Percentiles rank a stretch among this genome's conserved stretches.
phyloP scores from a whole-genome alignment of 2,888 invertebrate genomes.

The Meandrusa payeni region DNA sequence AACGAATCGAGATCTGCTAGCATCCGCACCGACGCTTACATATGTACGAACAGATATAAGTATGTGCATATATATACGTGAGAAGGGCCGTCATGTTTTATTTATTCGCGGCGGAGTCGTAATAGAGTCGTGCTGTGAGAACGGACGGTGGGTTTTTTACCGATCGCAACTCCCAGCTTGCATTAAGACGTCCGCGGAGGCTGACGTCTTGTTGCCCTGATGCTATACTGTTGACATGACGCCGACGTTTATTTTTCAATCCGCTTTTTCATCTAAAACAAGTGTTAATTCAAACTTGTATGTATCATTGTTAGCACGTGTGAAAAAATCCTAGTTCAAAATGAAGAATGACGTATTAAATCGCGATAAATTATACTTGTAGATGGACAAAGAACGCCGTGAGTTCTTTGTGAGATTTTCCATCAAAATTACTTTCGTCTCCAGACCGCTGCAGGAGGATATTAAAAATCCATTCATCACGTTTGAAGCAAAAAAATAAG shows the following conservation, averaged over 20 bases:
- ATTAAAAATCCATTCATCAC: conserved; percentile 77
- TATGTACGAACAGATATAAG: conserved; percentile 51
- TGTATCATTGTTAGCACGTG: conserved; percentile 20
- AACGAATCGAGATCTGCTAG: conserved; percentile 69
- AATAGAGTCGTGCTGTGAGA: conserved; percentile 80
- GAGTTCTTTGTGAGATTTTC: no score
- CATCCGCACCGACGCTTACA: conserved; percentile 56
- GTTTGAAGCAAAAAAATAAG: conserved; percentile 66
- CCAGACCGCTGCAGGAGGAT: conserved; percentile 67
- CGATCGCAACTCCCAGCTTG: conserved; percentile 53
- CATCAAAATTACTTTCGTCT: conserved; percentile 46
- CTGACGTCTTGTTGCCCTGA: conserved; percentile 75
- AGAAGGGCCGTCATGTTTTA: conserved; percentile 80
- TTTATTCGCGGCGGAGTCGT: conserved; percentile 75
- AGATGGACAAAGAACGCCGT: conserved; percentile 34
- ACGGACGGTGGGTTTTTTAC: conserved; percentile 74
- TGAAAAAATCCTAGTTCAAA: conserved; percentile 8
- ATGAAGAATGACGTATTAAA: conserved; percentile 13
- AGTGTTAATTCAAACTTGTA: conserved; percentile 30
- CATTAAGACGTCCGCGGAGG: conserved; percentile 78
- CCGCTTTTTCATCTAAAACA: conserved; percentile 43
- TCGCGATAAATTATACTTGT: conserved; percentile 5
- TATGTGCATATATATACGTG: conserved; percentile 56
- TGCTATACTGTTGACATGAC: conserved; percentile 69
- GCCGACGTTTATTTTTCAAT: conserved; percentile 64